Evolutionary conservation across 2,888 invertebrate species (phyloP).

Genomic region (Nemoura dubitans): DNA sequence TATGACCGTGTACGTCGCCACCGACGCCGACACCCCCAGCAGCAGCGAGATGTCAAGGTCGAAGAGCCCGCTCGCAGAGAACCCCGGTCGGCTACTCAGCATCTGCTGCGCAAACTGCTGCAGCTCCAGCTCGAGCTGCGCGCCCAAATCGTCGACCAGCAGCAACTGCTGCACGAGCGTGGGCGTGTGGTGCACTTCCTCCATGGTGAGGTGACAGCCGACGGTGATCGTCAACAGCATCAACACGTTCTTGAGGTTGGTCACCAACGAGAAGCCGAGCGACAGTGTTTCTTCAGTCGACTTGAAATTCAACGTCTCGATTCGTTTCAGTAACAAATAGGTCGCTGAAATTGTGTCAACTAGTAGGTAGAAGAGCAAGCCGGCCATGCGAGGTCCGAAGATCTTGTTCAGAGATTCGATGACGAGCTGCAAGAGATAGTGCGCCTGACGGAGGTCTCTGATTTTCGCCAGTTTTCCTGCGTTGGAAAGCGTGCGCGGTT

Average conservation of each 20-base stretch:
- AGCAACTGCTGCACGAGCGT: not conserved
- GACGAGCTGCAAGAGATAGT: not conserved
- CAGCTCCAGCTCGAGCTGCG: not conserved
- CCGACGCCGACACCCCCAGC: not conserved
- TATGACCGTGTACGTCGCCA: not conserved
- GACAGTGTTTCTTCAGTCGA: no score
- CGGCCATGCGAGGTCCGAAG: not conserved
- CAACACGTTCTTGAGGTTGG: not conserved
- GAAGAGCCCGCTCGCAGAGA: not conserved
- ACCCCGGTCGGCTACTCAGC: not conserved
- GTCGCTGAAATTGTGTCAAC: not conserved
- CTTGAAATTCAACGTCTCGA: not conserved
- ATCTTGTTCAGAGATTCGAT: not conserved
- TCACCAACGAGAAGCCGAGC: not conserved
- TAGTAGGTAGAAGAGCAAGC: not conserved
- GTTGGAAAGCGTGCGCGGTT: not conserved
- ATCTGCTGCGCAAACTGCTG: slow-evolving; percentile 5
- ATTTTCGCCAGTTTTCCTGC: not conserved
- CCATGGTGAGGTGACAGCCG: not conserved
- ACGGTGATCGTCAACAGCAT: not conserved
- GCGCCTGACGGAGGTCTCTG: not conserved
- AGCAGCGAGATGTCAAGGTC: not conserved
- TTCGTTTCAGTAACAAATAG: not conserved
- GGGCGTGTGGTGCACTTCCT: not conserved
- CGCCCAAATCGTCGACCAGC: not conserved